Evolutionary conservation across 2,888 invertebrate species (phyloP).

Genomic region (Chrysolina haemoptera): DNA sequence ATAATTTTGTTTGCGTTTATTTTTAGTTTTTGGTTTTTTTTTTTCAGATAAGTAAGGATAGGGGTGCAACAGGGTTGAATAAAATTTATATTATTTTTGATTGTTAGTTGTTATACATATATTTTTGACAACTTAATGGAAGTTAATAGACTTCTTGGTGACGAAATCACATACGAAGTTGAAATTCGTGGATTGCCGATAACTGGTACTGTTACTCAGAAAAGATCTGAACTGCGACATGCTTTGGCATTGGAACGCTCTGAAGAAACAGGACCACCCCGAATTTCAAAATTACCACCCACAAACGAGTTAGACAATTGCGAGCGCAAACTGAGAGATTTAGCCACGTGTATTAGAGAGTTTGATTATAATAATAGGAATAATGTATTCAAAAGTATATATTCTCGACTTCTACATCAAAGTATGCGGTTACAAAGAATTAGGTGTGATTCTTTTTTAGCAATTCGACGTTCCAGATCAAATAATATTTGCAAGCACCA

Average conservation of each 20-base stretch:
- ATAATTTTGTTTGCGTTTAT: background rate
- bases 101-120: background rate
- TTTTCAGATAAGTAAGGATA: background rate
- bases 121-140: background rate
- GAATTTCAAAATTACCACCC: conserved; percentile 1
- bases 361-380: background rate
- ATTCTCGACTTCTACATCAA: background rate
- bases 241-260: background rate
- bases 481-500: conserved; percentile 6
- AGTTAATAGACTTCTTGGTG: background rate
- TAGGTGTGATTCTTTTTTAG: background rate
- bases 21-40: background rate
- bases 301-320: background rate
- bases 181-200: background rate
- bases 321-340: background rate
- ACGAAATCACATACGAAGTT: background rate
- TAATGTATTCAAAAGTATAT: background rate
- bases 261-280: background rate
- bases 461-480: background rate
- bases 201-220: background rate
- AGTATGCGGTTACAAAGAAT: too few relatives aligned
- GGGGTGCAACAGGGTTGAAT: background rate
- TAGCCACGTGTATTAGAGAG: background rate
- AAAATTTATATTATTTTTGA: background rate
- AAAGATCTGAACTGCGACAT: background rate